Base-by-base conservation (phyloP, 2,888 invertebrate species). In the Tenodera sinensis region DNA sequence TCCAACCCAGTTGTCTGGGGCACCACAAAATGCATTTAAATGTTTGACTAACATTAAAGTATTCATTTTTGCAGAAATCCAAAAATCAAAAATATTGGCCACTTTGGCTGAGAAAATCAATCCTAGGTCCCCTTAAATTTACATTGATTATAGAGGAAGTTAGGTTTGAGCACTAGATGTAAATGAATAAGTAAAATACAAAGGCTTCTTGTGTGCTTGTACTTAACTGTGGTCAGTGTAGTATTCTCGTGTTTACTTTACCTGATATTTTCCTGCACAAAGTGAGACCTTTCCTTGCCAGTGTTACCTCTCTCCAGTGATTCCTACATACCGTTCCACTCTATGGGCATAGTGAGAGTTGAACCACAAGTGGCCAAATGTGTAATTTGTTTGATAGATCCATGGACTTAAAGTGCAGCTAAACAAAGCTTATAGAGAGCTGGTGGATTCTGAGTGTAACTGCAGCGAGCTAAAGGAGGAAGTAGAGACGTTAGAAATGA, bases 401-500 rank as follows among this genome's bases (percentile, higher is more conserved):
- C 95, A 94, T 20, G 91, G 92, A 25, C 92, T 95, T 88, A 94
- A 94, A 88, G 94, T 93, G 83, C 95, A 95, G 91, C 92, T 96
- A 88, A 94, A 93, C 91, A 95, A 95, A 92, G 83, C 71, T 14
- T 83, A 81, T 12, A 85, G 86, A 28, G 94, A 95, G 91, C 94
- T 95, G 90, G 94, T 95, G 92, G 96, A 96, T 89, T 93, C 95
- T 89, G 96, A 96, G 92, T 96, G 96, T 84, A 96, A 95, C 47
- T 96, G 96, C 91, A 94, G 95, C 89, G 96, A 96, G 93, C 93
- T 96, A 15, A 95, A 94, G 91, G 96, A 96, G 92, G 96, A 96
- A 94, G 96, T 96, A 54, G 92, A 92, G 47, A 92, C 92, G 83
- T 91, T 93, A 83, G 93, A 93, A 91, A 92, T 93, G 91, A 88